Evolutionary conservation across 2,113 vertebrate species (phyloP).

Genomic region (Peromyscus polionotus): DNA sequence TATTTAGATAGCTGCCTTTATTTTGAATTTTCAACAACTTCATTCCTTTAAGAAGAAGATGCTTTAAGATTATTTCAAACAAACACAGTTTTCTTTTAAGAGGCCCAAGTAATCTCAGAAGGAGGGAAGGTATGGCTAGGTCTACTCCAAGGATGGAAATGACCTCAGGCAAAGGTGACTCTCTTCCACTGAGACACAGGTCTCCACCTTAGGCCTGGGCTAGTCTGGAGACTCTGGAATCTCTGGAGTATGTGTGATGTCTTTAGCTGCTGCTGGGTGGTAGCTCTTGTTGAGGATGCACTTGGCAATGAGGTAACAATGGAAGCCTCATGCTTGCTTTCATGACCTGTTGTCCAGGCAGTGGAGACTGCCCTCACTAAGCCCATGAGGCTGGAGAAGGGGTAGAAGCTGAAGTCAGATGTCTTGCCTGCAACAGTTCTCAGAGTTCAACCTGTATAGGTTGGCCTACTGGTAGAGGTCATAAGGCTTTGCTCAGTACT

Average conservation of each 20-base stretch:
- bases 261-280: not conserved
- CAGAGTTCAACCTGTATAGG: not conserved
- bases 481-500: not conserved
- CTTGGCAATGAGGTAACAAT: not conserved
- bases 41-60: not conserved
- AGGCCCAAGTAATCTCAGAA: not conserved
- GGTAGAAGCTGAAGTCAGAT: not conserved
- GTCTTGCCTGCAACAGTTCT: not conserved
- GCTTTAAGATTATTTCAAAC: not conserved
- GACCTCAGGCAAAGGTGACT: not conserved
- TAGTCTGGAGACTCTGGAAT: not conserved
- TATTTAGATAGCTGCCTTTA: not conserved
- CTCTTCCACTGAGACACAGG: not conserved
- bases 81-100: not conserved
- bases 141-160: not conserved
- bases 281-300: not conserved
- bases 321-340: not conserved
- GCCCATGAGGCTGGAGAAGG: not conserved
- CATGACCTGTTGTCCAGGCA: not conserved
- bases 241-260: not conserved
- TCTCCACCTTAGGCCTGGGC: not conserved
- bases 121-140: too few relatives aligned
- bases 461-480: not conserved
- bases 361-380: too few relatives aligned
- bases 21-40: conserved; percentile 12